Evolutionary conservation across 1,140 invertebrate genomes (phyloP), one percentile per base, ranked within the genome.

Genomic region (Pristionchus pacificus): DNA sequence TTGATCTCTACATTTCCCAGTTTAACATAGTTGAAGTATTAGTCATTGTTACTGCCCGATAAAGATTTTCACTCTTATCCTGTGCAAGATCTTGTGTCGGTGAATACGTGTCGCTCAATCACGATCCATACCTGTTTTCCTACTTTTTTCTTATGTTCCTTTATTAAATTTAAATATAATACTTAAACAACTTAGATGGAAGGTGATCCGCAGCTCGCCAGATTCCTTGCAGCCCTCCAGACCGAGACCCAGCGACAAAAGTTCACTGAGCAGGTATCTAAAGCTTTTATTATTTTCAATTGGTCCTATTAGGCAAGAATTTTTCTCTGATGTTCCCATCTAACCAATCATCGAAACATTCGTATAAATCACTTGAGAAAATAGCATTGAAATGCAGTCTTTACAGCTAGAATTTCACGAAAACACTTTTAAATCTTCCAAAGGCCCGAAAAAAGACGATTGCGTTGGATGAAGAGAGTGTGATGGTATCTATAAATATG

Each of bases 241-340:
- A 67, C 71, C 49, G 74, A 75, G 63, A 70, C 70, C 2, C 74
- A 75, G 30, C 70, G 69, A 2, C 75, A 76, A 67, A 76, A 76
- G 32, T 76, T 76, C 62, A 71, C 75, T 28, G 75, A 76, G 32
- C 75, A 76, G 70, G 71, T 74, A 2, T 49, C 6, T 49, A 49
- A 19, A 58, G 10, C 30, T n/a, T 31, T 49, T 49, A 49, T 49
- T 49, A 49, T 19, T 10, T 6, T 49, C 6, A 49, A 49, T 49
- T 19, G 6, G 38, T 49, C 19, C 19, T 49, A 49, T 49, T n/a
- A n/a, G n/a, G 19, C 19, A 49, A 49, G 38, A 10, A 49, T 6
- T 49, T 49, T 49, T 49, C 6, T 49, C 19, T 49, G n/a, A n/a
- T n/a, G n/a, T n/a, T n/a, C n/a, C n/a, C n/a, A n/a, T n/a, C n/a